A percentile compares a stretch with the other conserved stretches of the same genome.
phyloP scores from a whole-genome alignment of 2,113 vertebrate species.

The Trogon melanurus region DNA sequence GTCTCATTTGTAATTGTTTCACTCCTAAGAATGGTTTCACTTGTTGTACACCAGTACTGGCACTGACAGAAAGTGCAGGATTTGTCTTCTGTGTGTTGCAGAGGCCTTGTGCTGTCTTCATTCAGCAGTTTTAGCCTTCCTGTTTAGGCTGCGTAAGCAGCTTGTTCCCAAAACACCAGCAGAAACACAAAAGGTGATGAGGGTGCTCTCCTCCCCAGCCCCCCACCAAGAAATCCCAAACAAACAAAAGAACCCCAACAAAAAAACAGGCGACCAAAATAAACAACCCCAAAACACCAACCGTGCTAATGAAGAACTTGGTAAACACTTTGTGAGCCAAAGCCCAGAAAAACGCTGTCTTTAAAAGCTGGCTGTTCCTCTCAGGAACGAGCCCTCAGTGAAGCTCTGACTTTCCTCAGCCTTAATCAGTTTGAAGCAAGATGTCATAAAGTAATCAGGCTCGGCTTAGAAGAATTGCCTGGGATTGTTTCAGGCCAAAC shows the following conservation, averaged over 20 bases:
- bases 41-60: neutral
- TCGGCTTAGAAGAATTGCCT: neutral
- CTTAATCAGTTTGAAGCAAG: neutral
- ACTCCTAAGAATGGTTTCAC: neutral
- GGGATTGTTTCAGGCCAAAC: conserved; percentile 11
- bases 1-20: neutral
- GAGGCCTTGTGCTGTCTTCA: neutral
- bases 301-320: neutral
- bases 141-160: neutral
- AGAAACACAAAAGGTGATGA: neutral
- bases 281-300: too few species aligned
- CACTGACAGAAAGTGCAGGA: neutral
- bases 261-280: too few species aligned
- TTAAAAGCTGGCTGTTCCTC: neutral
- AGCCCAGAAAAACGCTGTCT: neutral
- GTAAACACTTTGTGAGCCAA: neutral
- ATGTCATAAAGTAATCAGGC: neutral
- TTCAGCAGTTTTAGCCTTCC: neutral
- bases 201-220: neutral
- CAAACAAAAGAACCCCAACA: too few species aligned
- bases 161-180: neutral
- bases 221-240: neutral
- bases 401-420: neutral
- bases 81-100: neutral
- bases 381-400: neutral